phyloP scores from a whole-genome alignment of 2,888 invertebrate species.

The Eremobia ochroleuca region DNA sequence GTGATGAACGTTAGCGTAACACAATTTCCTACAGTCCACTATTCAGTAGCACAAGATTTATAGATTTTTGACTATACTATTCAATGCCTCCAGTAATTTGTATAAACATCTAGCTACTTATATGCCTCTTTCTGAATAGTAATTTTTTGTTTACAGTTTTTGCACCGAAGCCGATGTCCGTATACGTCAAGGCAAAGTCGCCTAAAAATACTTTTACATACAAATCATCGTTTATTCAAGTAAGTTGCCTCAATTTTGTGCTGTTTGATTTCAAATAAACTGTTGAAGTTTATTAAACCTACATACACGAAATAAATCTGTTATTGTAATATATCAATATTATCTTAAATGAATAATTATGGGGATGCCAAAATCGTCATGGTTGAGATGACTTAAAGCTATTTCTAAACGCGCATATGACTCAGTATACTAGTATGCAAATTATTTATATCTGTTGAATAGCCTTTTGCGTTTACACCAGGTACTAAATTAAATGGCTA shows the following conservation, averaged over 20 bases:
- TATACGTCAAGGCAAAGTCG: slow-evolving; percentile 88
- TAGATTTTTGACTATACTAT: background rate
- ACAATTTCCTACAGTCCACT: no score
- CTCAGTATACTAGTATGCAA: slow-evolving; percentile 10
- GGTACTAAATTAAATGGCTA: background rate
- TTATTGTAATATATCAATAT: no score
- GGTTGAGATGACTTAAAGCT: background rate
- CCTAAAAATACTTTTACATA: slow-evolving; percentile 86
- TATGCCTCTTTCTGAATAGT: background rate
- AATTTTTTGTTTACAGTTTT: slow-evolving; percentile 80
- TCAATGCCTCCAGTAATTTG: background rate
- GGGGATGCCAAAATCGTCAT: background rate
- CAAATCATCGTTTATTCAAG: slow-evolving; percentile 89
- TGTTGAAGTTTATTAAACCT: background rate
- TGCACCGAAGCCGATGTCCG: slow-evolving; percentile 91
- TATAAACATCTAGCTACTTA: background rate
- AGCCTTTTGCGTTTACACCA: background rate
- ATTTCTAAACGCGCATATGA: background rate
- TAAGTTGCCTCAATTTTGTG: slow-evolving; percentile 54
- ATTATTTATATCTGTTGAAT: background rate
- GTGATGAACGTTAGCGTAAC: no score
- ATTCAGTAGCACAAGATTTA: background rate
- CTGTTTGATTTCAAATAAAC: background rate
- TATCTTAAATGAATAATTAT: background rate
- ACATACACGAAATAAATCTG: background rate